A percentile compares a stretch with the other conserved stretches of the same genome.
phyloP scores from a whole-genome alignment of 2,888 invertebrate genomes.

The Acanthoscelides obtectus region DNA sequence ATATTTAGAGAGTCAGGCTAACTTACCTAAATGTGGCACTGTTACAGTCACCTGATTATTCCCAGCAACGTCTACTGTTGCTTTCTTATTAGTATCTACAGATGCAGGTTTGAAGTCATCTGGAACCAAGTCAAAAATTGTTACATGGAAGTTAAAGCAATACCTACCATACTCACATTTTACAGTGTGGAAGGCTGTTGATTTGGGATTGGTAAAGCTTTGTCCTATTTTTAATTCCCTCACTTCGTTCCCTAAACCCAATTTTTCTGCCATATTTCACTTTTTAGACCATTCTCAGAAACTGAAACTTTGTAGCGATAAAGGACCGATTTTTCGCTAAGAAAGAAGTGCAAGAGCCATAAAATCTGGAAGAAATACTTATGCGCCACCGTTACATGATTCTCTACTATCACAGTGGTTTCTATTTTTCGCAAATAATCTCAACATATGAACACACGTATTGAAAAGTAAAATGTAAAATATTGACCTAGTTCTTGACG shows the following conservation, averaged over 20 bases:
- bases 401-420: neutral
- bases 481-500: slow-evolving; percentile 38
- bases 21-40: slow-evolving; percentile 81
- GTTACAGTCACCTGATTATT: slow-evolving; percentile 90
- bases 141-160: neutral
- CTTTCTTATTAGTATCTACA: slow-evolving; percentile 87
- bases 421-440: slow-evolving; percentile 8
- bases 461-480: slow-evolving; percentile 30
- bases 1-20: no score
- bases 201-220: slow-evolving; percentile 77
- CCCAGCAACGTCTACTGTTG: slow-evolving; percentile 82
- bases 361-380: slow-evolving; percentile 3
- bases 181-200: slow-evolving; percentile 82
- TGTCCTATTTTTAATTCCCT: slow-evolving; percentile 86
- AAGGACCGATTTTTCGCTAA: neutral
- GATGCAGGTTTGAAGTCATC: slow-evolving; percentile 99
- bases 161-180: slow-evolving; percentile 70
- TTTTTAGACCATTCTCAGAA: slow-evolving; percentile 17
- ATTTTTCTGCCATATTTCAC: slow-evolving; percentile 66
- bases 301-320: neutral
- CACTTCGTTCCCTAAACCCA: slow-evolving; percentile 75
- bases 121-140: slow-evolving; percentile 47
- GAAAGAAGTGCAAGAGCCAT: neutral
- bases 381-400: neutral
- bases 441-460: slow-evolving; percentile 34